Conservation (phyloP, 2,888 invertebrate species). For the Calliscelio sp. region DNA sequence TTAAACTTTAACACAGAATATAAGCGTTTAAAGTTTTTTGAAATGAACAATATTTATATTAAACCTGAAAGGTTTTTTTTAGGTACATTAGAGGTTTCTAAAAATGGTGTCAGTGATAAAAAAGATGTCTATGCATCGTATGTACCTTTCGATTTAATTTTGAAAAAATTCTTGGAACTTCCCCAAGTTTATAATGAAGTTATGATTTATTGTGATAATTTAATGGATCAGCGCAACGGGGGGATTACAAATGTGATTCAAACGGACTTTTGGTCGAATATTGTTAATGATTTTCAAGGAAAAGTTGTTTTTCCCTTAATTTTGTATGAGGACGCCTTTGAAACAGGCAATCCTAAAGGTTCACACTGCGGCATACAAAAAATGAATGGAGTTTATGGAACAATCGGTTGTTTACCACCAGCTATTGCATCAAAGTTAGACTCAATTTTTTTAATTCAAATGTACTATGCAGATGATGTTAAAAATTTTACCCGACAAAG, state of each 20-base stretch:
- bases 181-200: neutral
- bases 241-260: conserved; percentile 28
- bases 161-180: conserved; percentile 19
- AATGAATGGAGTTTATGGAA: conserved; percentile 35
- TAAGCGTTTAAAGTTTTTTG: conserved; percentile 40
- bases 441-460: conserved; percentile 27
- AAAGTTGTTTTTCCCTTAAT: conserved; percentile 37
- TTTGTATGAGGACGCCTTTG: conserved; percentile 49
- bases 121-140: neutral
- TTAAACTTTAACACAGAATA: conserved; percentile 21
- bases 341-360: conserved; percentile 25
- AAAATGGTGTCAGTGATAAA: neutral
- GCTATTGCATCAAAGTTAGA: conserved; percentile 11
- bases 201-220: neutral
- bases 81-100: neutral
- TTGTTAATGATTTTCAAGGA: neutral
- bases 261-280: conserved; percentile 45
- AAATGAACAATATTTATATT: conserved; percentile 25
- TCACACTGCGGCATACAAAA: conserved; percentile 25
- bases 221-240: neutral
- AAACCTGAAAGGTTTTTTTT: conserved; percentile 17
- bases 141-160: conserved; percentile 10
- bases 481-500: conserved; percentile 6
- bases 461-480: conserved; percentile 31
- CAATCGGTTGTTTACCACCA: conserved; percentile 40